Evolutionary conservation across 2,113 vertebrate species (phyloP).

Genomic region (Natator depressus): DNA sequence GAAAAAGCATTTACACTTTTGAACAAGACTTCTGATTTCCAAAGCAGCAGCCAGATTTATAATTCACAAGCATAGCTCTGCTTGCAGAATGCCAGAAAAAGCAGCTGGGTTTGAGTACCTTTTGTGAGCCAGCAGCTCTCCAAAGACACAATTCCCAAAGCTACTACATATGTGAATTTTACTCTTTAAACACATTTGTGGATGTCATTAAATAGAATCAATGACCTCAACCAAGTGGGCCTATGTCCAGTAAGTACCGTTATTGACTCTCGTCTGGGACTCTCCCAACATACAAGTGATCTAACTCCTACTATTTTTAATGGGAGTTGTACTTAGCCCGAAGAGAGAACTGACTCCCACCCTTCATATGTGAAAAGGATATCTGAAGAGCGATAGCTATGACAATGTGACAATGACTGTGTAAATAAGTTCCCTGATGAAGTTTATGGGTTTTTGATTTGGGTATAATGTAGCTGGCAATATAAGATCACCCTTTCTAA

Average conservation of each 20-base stretch:
- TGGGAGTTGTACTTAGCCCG: neutral
- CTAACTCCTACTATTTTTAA: neutral
- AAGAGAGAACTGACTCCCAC: neutral
- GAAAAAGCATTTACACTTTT: conserved; percentile 23
- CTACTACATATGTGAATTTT: conserved; percentile 1
- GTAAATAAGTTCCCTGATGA: neutral
- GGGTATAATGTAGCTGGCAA: neutral
- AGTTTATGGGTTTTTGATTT: neutral
- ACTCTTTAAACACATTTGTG: neutral
- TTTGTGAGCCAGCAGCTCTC: neutral
- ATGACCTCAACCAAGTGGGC: neutral
- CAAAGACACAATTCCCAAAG: neutral
- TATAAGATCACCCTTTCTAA: neutral
- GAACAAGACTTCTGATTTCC: neutral
- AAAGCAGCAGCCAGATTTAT: conserved; percentile 8
- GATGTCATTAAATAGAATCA: neutral
- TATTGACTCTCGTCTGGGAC: neutral
- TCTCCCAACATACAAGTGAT: fast-evolving
- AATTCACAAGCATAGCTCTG: conserved; percentile 27
- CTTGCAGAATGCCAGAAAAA: conserved; percentile 48
- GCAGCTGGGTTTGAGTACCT: conserved; percentile 28
- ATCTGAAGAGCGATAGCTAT: neutral
- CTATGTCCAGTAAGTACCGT: neutral
- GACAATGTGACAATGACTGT: neutral
- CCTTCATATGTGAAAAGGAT: fast-evolving